Evolutionary conservation across 2,888 invertebrate genomes (phyloP), one percentile per base, ranked within the genome.

Genomic region (Melangyna quadrimaculata): DNA sequence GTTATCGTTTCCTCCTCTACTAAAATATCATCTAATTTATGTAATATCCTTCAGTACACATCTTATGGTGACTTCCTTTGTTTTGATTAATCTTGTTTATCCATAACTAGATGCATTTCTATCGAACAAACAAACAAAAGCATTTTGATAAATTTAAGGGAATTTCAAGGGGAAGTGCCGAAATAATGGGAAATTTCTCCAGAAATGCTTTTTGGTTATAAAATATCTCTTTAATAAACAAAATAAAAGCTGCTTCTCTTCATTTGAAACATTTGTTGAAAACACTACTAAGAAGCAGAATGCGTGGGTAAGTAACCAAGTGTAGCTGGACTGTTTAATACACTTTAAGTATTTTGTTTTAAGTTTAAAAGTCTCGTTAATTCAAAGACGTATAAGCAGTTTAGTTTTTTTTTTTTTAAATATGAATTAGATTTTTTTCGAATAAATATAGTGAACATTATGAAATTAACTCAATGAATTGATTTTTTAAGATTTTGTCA

Each of bases 161-260:
- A 29, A 29, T 3, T 9, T 4, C 9, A 29, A 29, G 51, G 48
- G 51, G 51, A 63, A 63, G 29, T 7, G n/a, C 17, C 9, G 7
- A 19, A 71, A 78, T 67, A 72, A 6, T 67, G 78, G 78, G 78
- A 78, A 65, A 48, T 78, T 78, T 53, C 12, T 0, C 27, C 10
- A 1, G 9, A 17, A 55, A 57, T n/a, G 29, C 17, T 19, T 32
- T 1, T 17, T n/a, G n/a, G 0, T 10, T 1, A 29, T 1, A 3
- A 29, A 17, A 29, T 2, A 6, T 17, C 29, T 55, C 29, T 55
- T n/a, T n/a, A 7, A 48, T 12, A 24, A 35, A 1, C 9, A 22
- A 48, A 24, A 22, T n/a, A 7, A 9, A n/a, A 43, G 6, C 4
- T n/a, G 9, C 51, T 27, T 8, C n/a, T 27, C 8, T 27, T 14